Percentiles rank a stretch among this genome's conserved stretches.
phyloP scores from a whole-genome alignment of 2,113 vertebrate genomes.

The Alectura lathami region DNA sequence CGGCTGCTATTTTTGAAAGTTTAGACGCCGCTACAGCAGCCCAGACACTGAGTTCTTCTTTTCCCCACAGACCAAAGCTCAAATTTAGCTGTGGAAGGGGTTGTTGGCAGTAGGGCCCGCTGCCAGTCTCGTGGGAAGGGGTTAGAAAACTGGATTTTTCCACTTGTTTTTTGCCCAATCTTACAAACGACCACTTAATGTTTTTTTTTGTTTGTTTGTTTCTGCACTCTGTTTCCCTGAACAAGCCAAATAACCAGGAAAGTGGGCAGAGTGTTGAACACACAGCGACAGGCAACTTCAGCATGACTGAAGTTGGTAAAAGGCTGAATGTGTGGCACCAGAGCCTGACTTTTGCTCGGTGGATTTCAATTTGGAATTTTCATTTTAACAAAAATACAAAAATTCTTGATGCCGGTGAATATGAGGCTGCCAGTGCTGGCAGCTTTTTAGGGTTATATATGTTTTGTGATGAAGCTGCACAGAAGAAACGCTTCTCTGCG shows the following conservation, averaged over 20 bases:
- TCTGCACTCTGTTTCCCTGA: neutral
- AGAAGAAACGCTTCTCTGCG: neutral
- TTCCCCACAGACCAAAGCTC: neutral
- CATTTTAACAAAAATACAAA: neutral
- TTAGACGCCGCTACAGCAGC: neutral
- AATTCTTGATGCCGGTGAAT: neutral
- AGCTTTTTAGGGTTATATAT: neutral
- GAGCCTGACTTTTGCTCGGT: neutral
- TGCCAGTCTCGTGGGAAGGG: rapidly evolving
- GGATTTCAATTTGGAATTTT: neutral
- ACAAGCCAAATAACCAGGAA: neutral
- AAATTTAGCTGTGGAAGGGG: neutral
- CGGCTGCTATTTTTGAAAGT: rapidly evolving
- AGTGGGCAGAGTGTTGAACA: neutral
- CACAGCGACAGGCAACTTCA: neutral
- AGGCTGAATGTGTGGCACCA: neutral
- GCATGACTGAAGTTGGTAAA: neutral
- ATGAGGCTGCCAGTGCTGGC: neutral
- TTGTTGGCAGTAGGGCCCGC: neutral
- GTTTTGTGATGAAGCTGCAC: neutral
- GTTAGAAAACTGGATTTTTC: neutral
- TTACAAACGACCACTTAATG: neutral
- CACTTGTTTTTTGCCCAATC: rapidly evolving
- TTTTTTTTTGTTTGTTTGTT: too few relatives aligned
- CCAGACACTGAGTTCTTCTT: neutral